These are phyloP conservation scores for Xiphorhynchus elegans DNA, from an alignment of 2,113 vertebrate species.

Conservation along the genomic window DNA sequence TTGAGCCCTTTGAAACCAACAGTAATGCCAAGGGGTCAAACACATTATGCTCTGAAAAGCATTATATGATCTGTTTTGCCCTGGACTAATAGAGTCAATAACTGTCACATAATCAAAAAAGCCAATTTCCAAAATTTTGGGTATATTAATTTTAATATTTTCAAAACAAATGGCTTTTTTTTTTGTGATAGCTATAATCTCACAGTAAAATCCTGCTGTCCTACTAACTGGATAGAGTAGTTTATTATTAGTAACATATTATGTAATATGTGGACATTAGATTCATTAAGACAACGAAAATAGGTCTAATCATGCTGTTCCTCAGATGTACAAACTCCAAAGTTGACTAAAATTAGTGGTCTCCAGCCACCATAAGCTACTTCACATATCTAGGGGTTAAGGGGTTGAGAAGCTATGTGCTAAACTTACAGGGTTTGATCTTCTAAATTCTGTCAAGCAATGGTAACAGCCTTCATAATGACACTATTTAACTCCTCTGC, in stretches of 20 bases:
- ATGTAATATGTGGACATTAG: not conserved
- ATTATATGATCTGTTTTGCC: not conserved
- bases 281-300: constrained; percentile 9
- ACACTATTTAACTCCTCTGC: not conserved
- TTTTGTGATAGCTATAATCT: not conserved
- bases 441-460: not conserved
- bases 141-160: not conserved
- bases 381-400: not conserved
- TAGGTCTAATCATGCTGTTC: not conserved
- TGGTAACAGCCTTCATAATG: not conserved
- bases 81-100: not conserved
- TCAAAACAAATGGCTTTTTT: not conserved
- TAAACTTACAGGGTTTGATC: not conserved
- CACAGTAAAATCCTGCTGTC: not conserved
- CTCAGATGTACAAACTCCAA: not conserved
- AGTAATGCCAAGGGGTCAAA: not conserved
- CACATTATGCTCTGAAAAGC: not conserved
- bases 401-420: not conserved
- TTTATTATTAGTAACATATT: not conserved
- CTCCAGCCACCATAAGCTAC: not conserved
- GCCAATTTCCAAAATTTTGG: not conserved
- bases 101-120: not conserved
- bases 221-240: not conserved
- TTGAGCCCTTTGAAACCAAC: not conserved
- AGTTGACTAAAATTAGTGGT: not conserved